phyloP scores from a whole-genome alignment of 2,888 invertebrate species.

The Sarcophaga variegata region DNA sequence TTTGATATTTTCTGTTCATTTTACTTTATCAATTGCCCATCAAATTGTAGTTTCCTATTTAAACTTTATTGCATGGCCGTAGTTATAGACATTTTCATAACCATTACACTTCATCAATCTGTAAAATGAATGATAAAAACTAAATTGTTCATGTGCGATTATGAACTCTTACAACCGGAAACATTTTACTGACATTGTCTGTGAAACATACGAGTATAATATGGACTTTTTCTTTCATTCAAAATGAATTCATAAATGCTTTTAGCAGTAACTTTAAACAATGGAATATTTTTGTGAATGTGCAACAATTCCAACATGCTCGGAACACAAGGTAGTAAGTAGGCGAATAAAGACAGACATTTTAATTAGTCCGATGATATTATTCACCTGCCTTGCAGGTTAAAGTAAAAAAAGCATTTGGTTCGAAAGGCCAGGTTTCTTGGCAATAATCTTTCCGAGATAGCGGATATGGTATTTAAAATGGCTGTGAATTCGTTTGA shows the following conservation, averaged over 20 bases:
- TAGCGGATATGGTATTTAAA: too few species aligned
- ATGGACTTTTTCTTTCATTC: conserved; percentile 38
- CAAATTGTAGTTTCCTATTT: conserved; percentile 13
- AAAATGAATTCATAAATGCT: conserved; percentile 19
- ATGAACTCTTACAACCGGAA: conserved; percentile 65
- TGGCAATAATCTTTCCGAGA: too few species aligned
- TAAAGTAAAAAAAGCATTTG: too few species aligned
- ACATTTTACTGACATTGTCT: conserved; percentile 57
- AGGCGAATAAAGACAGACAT: too few species aligned
- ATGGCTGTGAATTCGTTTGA: too few species aligned
- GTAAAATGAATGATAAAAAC: conserved; percentile 61
- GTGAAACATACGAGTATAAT: conserved; percentile 31
- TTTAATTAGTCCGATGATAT: too few species aligned
- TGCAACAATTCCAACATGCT: too few species aligned
- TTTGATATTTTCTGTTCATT: conserved; percentile 20
- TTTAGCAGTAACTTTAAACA: conserved; percentile 20
- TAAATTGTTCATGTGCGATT: conserved; percentile 67
- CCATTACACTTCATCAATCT: conserved; percentile 67
- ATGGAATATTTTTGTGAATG: background rate
- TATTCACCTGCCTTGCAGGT: too few species aligned
- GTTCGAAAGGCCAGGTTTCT: too few species aligned
- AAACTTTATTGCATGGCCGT: conserved; percentile 20
- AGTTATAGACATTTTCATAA: conserved; percentile 51
- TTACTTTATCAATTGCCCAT: conserved; percentile 57
- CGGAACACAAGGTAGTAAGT: too few species aligned